Conservation (phyloP, 2,797 vertebrate species). For the Parambassis ranga region DNA sequence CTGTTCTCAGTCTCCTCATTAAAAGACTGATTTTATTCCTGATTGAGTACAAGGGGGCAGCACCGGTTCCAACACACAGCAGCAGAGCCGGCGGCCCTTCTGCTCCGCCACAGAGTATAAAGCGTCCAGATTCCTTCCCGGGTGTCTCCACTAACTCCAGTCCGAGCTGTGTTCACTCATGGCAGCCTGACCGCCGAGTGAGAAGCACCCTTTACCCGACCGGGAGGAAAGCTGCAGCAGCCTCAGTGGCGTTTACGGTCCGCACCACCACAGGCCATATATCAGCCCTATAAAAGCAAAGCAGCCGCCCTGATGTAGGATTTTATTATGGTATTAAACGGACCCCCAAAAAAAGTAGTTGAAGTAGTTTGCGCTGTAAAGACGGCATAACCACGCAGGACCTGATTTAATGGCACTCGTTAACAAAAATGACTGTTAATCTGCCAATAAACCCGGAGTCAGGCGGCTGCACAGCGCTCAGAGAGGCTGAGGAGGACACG, state of each 20-base stretch:
- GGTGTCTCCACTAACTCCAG: neutral
- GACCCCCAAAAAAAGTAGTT: conserved; percentile 74
- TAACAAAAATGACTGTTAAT: conserved; percentile 84
- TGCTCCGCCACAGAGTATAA: neutral
- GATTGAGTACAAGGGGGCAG: neutral
- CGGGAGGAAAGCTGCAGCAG: conserved; percentile 50
- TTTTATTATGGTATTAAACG: conserved; percentile 87
- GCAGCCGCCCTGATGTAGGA: conserved; percentile 81
- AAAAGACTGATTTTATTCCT: conserved; percentile 1
- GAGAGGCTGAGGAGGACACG: neutral
- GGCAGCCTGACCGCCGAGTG: conserved; percentile 49
- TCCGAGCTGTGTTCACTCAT: conserved; percentile 26
- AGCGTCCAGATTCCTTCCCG: neutral
- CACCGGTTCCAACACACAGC: neutral
- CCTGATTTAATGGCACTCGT: conserved; percentile 83
- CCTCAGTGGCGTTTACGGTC: conserved; percentile 67
- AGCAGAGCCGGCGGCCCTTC: neutral
- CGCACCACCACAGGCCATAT: conserved; percentile 81
- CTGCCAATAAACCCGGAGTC: conserved; percentile 73
- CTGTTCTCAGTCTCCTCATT: conserved; percentile 24
- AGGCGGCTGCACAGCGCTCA: conserved; percentile 32
- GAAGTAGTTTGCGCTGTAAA: conserved; percentile 80
- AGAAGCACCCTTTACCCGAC: conserved; percentile 37
- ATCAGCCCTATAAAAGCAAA: conserved; percentile 87
- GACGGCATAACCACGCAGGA: conserved; percentile 72